These are phyloP conservation scores for Temnothorax unifasciatus DNA, from an alignment of 2,888 invertebrate genomes.

Conservation along the genomic window DNA sequence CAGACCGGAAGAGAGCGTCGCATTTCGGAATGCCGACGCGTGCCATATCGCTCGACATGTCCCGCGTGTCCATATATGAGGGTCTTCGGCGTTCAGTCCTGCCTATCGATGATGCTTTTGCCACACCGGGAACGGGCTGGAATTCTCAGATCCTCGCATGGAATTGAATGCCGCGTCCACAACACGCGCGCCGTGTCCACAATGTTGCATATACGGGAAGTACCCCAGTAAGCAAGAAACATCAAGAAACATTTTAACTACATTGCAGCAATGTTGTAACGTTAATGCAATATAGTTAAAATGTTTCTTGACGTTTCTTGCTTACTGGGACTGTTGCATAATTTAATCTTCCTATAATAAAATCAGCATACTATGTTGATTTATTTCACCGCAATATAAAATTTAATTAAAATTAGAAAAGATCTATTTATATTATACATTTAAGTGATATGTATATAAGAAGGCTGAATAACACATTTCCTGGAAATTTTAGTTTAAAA, in stretches of 20 bases:
- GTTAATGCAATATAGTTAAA: no score
- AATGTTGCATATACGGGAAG: slow-evolving; percentile 18
- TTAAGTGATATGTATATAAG: neutral
- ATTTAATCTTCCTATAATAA: neutral
- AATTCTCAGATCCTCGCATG: slow-evolving; percentile 33
- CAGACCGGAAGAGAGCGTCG: slow-evolving; percentile 80
- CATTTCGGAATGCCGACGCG: slow-evolving; percentile 80
- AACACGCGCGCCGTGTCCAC: slow-evolving; percentile 36
- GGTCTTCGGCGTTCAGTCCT: slow-evolving; percentile 57
- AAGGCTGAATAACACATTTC: neutral
- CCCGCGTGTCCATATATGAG: slow-evolving; percentile 77
- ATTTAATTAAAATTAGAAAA: neutral
- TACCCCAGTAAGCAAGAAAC: no score
- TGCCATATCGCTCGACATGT: slow-evolving; percentile 79
- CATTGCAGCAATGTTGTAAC: no score
- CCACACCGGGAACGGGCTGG: slow-evolving; percentile 56
- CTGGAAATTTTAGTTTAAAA: neutral
- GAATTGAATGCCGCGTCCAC: neutral
- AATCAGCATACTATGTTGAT: no score
- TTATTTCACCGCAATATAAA: neutral
- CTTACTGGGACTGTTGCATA: neutral
- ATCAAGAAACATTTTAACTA: no score
- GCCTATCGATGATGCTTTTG: slow-evolving; percentile 60
- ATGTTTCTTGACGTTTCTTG: no score
- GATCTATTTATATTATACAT: neutral